Percentiles rank a stretch among this genome's conserved stretches.
These are phyloP conservation scores for Rhynchopsitta pachyrhyncha DNA, from an alignment of 2,113 vertebrate species.

Conservation along the genomic window DNA sequence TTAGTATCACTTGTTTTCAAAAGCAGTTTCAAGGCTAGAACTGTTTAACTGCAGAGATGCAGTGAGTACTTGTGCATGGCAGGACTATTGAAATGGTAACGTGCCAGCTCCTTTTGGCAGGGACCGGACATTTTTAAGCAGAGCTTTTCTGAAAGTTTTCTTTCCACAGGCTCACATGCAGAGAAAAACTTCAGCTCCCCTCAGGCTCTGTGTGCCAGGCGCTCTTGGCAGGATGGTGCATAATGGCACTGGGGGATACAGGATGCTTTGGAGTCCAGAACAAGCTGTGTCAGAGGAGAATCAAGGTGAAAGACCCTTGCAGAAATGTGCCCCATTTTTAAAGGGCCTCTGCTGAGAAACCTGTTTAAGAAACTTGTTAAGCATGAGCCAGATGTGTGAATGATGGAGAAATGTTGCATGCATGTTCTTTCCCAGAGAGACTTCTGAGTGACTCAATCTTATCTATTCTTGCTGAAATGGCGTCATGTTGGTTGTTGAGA, in stretches of 20 bases:
- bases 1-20: not conserved
- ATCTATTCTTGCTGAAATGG: not conserved
- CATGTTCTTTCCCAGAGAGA: not conserved
- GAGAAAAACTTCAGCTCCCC: not conserved
- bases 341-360: not conserved
- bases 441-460: not conserved
- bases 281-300: not conserved
- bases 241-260: not conserved
- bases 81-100: not conserved
- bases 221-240: rapidly evolving
- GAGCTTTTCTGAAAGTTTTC: not conserved
- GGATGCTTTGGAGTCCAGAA: not conserved
- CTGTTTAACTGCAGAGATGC: not conserved
- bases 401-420: not conserved
- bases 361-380: not conserved
- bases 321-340: not conserved
- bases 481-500: not conserved
- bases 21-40: not conserved
- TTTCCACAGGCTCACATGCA: not conserved
- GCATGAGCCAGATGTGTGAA: not conserved
- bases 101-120: not conserved
- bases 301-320: not conserved
- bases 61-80: not conserved
- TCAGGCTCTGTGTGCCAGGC: rapidly evolving
- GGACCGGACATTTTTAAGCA: not conserved